Evolutionary conservation across 1,140 invertebrate genomes (phyloP), one percentile per base, ranked within the genome.

Genomic region (Metaphire vulgaris): DNA sequence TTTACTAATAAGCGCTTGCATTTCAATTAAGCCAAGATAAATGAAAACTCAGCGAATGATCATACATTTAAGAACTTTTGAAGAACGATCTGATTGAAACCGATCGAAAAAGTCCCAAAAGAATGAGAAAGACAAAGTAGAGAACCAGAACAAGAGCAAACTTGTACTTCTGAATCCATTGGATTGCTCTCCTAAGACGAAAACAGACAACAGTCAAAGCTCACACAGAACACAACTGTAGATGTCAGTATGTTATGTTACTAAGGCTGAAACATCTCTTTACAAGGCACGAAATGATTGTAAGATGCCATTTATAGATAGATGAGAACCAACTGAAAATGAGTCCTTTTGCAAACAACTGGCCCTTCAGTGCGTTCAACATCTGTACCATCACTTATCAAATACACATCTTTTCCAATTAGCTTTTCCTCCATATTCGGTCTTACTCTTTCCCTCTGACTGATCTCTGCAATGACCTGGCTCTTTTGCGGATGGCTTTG

Each of bases 141-240:
- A 81, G 72, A 28, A 80, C 31, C 80, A 86, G 82, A 78, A 85
- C 79, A 2, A 84, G 67, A 0, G 79, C 31, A 79, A 85, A 85
- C 79, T 81, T 83, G 78, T 86, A 80, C 75, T 80, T 76, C 33
- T 76, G 77, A 30, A 83, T 78, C 83, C 84, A 86, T 16, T 28
- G 31, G 6, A 14, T 1, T n/a, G 29, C 26, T 68, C 65, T 74
- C 31, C 74, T 73, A 34, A 16, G 31, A 26, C 34, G 31, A 16
- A 30, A 69, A 74, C n/a, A n/a, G n/a, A n/a, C n/a, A n/a, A n/a
- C n/a, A n/a, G n/a, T n/a, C n/a, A n/a, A n/a, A n/a, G n/a, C n/a
- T n/a, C n/a, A n/a, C n/a, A n/a, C n/a, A n/a, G n/a, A n/a, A n/a
- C n/a, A n/a, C n/a, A n/a, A n/a, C n/a, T n/a, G n/a, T n/a, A n/a